Evolutionary conservation across 35 echinoderm and acorn worm genomes (phyloP).

Genomic region (Nesometra sesokonis): DNA sequence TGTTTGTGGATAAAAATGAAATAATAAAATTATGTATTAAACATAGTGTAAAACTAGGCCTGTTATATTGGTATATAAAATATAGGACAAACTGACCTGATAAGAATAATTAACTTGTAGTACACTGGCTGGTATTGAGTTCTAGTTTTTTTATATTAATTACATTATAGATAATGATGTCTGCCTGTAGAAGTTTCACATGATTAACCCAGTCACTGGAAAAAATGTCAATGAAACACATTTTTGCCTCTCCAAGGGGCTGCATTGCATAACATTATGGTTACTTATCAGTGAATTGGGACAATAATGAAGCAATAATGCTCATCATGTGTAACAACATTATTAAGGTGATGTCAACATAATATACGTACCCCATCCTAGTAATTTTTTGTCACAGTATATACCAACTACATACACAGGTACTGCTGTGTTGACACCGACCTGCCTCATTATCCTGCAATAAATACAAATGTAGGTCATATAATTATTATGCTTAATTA

Average conservation of each 20-base stretch:
- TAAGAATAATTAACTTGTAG: no score
- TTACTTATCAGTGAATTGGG: neutral
- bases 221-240: neutral
- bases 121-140: no score
- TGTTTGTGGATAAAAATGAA: no score
- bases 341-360: neutral
- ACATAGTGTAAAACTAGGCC: no score
- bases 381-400: slow-evolving; percentile 60
- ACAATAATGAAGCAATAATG: neutral
- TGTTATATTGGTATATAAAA: no score
- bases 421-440: slow-evolving; percentile 47
- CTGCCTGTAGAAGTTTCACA: no score
- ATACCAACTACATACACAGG: slow-evolving; percentile 79
- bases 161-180: no score
- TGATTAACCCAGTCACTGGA: no score
- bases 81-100: no score
- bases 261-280: neutral
- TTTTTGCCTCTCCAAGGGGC: neutral
- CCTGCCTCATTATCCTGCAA: slow-evolving; percentile 61
- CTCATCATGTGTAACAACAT: neutral
- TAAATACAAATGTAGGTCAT: neutral
- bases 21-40: no score
- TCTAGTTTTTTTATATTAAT: no score
- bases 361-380: slow-evolving; percentile 79
- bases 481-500: no score